phyloP scores from a whole-genome alignment of 1,140 invertebrate genomes.

The Aphis craccivora region DNA sequence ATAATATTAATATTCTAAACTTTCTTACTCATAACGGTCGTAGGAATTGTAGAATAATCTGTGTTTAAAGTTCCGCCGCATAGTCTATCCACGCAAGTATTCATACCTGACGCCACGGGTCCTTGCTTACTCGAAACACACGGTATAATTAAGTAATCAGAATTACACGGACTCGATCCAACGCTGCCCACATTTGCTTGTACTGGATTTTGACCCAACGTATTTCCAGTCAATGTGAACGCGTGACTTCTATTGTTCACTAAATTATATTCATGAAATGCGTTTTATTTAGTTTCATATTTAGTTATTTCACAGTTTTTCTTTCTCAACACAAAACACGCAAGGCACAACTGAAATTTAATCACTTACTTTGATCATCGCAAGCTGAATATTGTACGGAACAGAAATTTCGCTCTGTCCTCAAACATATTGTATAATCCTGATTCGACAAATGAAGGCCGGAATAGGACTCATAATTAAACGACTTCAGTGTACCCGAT shows the following conservation, averaged over 20 bases:
- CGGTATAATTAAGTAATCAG: slow-evolving; percentile 80
- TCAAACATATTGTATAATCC: slow-evolving; percentile 85
- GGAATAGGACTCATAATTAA: slow-evolving; percentile 78
- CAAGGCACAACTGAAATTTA: too few relatives aligned
- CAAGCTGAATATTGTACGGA: slow-evolving; percentile 84
- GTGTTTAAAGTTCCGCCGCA: slow-evolving; percentile 77
- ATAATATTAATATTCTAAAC: background rate
- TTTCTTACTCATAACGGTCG: slow-evolving; percentile 73
- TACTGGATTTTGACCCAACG: slow-evolving; percentile 68
- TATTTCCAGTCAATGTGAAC: slow-evolving; percentile 79
- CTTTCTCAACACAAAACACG: background rate
- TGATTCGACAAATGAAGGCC: slow-evolving; percentile 88
- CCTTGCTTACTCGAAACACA: slow-evolving; percentile 74
- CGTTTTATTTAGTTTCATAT: background rate
- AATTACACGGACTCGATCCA: slow-evolving; percentile 71
- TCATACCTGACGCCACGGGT: slow-evolving; percentile 65
- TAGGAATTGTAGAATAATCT: slow-evolving; percentile 68
- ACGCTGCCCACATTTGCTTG: slow-evolving; percentile 72
- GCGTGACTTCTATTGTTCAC: slow-evolving; percentile 72
- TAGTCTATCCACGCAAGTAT: slow-evolving; percentile 74
- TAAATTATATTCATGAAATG: slow-evolving; percentile 61
- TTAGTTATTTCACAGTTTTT: background rate
- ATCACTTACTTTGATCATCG: slow-evolving; percentile 69
- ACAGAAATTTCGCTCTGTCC: slow-evolving; percentile 87
- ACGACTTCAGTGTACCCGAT: slow-evolving; percentile 79